Percentiles rank a stretch among this genome's conserved stretches.
Conservation (phyloP, 2,797 vertebrate genomes). For the Malurus leucopterus region DNA sequence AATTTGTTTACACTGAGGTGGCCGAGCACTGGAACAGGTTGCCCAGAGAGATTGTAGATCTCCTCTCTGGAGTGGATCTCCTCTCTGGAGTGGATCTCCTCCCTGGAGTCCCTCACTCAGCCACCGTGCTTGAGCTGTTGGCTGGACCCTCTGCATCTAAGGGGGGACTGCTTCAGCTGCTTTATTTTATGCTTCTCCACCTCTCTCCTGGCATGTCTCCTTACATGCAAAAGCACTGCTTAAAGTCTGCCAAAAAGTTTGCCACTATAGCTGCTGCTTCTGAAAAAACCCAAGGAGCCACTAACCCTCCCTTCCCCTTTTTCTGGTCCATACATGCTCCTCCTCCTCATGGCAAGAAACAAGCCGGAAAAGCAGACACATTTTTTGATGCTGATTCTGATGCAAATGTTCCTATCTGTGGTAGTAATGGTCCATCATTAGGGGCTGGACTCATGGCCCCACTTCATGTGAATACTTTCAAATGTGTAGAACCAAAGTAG, state of each 20-base stretch:
- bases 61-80: not conserved
- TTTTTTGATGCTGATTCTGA: not conserved
- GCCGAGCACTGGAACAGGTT: not conserved
- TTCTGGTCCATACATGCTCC: not conserved
- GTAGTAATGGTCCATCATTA: not conserved
- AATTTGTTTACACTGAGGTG: not conserved
- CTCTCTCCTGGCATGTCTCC: not conserved
- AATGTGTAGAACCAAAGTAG: slow-evolving; percentile 39
- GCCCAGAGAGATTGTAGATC: fast-evolving
- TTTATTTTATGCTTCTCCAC: not conserved
- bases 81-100: not conserved
- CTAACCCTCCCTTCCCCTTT: not conserved
- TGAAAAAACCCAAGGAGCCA: not conserved
- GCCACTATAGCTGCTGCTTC: not conserved
- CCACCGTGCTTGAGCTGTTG: not conserved
- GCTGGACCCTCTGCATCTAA: not conserved
- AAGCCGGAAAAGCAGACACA: not conserved
- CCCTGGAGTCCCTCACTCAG: not conserved
- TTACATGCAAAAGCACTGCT: not conserved
- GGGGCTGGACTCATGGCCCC: not conserved
- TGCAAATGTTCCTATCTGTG: not conserved
- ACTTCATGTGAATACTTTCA: slow-evolving; percentile 10
- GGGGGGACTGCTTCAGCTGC: not conserved
- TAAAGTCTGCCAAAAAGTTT: not conserved
- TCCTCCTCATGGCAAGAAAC: not conserved